Percentiles rank a stretch among this genome's conserved stretches.
phyloP scores from a whole-genome alignment of 2,888 invertebrate species.

The Cheiracanthium punctorium region DNA sequence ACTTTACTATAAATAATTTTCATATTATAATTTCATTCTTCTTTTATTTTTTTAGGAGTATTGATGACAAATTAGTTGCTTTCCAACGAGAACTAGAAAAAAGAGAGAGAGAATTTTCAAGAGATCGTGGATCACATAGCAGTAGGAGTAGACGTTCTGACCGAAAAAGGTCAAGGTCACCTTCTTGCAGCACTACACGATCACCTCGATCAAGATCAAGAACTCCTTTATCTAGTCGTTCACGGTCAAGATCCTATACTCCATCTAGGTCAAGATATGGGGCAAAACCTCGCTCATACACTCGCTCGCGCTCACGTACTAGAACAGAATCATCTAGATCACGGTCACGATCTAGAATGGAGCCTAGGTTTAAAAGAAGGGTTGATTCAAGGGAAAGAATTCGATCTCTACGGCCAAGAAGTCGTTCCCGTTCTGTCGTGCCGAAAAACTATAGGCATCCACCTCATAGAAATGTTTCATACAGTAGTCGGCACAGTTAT shows the following conservation, averaged over 20 bases:
- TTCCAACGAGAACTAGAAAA: constrained; percentile 67
- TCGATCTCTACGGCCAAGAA: constrained; percentile 30
- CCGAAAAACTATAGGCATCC: constrained; percentile 28
- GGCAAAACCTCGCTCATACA: constrained; percentile 57
- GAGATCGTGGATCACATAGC: constrained; percentile 28
- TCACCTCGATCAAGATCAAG: constrained; percentile 48
- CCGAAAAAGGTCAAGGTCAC: constrained; percentile 33
- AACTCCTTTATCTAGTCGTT: constrained; percentile 45
- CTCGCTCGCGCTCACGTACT: constrained; percentile 61
- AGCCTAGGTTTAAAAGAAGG: constrained; percentile 20
- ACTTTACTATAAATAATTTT: not conserved
- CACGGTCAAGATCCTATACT: constrained; percentile 49
- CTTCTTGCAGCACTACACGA: constrained; percentile 38
- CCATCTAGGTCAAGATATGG: constrained; percentile 63
- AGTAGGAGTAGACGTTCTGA: constrained; percentile 40
- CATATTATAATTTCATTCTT: too few relatives aligned
- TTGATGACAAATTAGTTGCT: constrained; percentile 59
- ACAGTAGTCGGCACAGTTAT: constrained; percentile 31
- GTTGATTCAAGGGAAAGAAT: constrained; percentile 40
- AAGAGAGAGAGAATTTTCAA: constrained; percentile 37
- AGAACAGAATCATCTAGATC: constrained; percentile 53
- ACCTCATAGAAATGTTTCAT: constrained; percentile 27
- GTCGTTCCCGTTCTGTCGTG: constrained; percentile 38
- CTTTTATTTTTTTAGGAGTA: constrained; percentile 48
- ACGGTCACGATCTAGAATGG: constrained; percentile 57